A percentile compares a stretch with the other conserved stretches of the same genome.
phyloP scores from a whole-genome alignment of 2,888 invertebrate species.

The Heliconius hortense region DNA sequence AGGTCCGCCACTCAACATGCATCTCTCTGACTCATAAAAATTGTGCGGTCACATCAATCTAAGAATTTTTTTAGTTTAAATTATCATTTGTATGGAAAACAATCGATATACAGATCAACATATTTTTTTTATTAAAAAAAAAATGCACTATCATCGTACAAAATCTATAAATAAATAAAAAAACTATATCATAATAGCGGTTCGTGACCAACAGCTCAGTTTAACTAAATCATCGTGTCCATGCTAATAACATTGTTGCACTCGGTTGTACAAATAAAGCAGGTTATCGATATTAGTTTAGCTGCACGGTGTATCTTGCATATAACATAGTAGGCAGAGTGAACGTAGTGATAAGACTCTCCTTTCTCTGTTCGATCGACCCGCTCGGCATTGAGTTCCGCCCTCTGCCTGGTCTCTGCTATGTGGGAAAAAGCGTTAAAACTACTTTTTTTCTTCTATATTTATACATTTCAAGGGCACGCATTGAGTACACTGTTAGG shows the following conservation, averaged over 20 bases:
- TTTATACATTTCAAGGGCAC: constrained; percentile 36
- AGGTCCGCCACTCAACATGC: no score
- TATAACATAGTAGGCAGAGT: neutral
- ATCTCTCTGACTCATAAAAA: no score
- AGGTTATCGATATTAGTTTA: neutral
- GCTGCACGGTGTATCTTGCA: neutral
- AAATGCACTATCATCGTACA: neutral
- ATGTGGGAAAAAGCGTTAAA: neutral
- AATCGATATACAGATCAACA: neutral
- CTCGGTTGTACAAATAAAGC: neutral
- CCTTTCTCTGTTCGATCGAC: no score
- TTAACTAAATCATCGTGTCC: neutral
- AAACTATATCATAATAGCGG: neutral
- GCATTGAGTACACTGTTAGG: constrained; percentile 15
- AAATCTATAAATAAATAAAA: constrained; percentile 11
- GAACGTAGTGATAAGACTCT: no score
- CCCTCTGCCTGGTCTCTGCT: no score
- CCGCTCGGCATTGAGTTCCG: no score
- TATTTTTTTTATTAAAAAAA: neutral
- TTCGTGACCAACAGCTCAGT: neutral
- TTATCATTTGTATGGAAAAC: neutral
- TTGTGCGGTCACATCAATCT: no score
- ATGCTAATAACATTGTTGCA: neutral
- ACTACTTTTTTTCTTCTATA: constrained; percentile 26
- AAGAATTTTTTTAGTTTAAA: neutral